These are phyloP conservation scores for Tenrec ecaudatus DNA, from an alignment of 2,113 vertebrate species.

Conservation along the genomic window DNA sequence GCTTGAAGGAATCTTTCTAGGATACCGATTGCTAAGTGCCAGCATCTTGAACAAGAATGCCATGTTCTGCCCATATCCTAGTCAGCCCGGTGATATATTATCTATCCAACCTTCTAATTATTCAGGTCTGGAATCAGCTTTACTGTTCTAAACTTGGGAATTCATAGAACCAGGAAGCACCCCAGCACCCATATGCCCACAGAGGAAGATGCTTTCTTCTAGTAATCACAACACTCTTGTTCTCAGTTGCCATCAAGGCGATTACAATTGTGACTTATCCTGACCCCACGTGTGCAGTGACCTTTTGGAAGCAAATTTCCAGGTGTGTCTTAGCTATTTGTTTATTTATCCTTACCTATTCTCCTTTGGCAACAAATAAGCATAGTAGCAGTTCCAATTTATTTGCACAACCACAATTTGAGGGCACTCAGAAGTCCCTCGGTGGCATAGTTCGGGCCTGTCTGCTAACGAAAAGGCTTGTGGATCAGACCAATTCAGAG, in stretches of 20 bases:
- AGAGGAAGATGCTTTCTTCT: neutral
- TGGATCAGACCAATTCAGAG: too few species aligned
- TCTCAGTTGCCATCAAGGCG: neutral
- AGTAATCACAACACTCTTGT: neutral
- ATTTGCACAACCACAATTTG: neutral
- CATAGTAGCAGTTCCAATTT: conserved; percentile 18
- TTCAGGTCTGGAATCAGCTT: neutral
- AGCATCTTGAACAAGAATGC: neutral
- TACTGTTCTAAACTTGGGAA: neutral
- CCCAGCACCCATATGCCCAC: neutral
- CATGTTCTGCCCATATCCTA: neutral
- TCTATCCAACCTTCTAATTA: neutral
- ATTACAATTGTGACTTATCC: neutral
- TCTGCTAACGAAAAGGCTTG: too few species aligned
- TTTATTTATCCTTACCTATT: too few species aligned
- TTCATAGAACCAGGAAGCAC: neutral
- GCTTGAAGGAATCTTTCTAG: neutral
- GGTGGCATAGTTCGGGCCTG: too few species aligned
- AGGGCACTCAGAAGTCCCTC: neutral
- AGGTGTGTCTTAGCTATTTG: neutral
- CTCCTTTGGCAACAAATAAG: neutral
- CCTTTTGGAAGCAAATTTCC: neutral
- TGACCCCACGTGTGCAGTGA: neutral
- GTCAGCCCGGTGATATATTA: neutral
- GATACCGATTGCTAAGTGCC: neutral